A percentile compares a stretch with the other conserved stretches of the same genome.
Evolutionary conservation across 2,888 invertebrate species (phyloP).

Genomic region (Drosophila paramelanica): DNA sequence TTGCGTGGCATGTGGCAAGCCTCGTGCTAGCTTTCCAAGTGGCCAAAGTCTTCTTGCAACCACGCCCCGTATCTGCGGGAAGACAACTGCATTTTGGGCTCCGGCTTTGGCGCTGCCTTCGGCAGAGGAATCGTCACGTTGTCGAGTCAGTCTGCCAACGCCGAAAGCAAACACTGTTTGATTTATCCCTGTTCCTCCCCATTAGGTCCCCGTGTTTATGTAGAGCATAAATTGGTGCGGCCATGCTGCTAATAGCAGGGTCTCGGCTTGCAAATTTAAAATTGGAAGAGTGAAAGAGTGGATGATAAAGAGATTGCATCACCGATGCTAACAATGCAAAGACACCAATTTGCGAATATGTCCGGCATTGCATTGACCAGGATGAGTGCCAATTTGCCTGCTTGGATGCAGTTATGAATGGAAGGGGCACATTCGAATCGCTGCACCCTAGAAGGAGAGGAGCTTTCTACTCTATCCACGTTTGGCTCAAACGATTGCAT

Average conservation of each 20-base stretch:
- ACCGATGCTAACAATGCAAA: slow-evolving; percentile 37
- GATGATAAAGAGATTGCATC: slow-evolving; percentile 61
- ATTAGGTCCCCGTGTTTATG: slow-evolving; percentile 1
- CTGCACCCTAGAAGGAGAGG: slow-evolving; percentile 37
- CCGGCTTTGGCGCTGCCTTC: slow-evolving; percentile 7
- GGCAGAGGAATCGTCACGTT: slow-evolving; percentile 45
- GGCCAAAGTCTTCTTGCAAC: slow-evolving; percentile 13
- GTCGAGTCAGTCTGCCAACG: slow-evolving; percentile 51
- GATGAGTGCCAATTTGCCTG: slow-evolving; percentile 61
- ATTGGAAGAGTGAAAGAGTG: slow-evolving; percentile 18
- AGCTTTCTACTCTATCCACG: slow-evolving; percentile 56
- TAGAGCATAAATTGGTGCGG: slow-evolving; percentile 53
- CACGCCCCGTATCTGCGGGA: slow-evolving; percentile 58
- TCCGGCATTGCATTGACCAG: slow-evolving; percentile 43
- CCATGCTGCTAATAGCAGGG: slow-evolving; percentile 60
- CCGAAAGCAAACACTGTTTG: slow-evolving; percentile 67
- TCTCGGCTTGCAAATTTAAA: slow-evolving; percentile 55
- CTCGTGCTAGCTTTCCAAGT: slow-evolving; percentile 16
- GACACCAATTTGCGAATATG: slow-evolving; percentile 50
- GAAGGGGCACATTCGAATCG: slow-evolving; percentile 22
- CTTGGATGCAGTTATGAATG: slow-evolving; percentile 28
- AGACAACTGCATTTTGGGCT: slow-evolving; percentile 71
- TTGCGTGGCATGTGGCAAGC: slow-evolving; percentile 67
- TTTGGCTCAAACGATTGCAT: slow-evolving; percentile 31
- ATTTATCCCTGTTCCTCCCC: slow-evolving; percentile 44